A percentile compares a stretch with the other conserved stretches of the same genome.
These are phyloP conservation scores for Carlito syrichta DNA, from an alignment of 2,113 vertebrate genomes.

Conservation along the genomic window DNA sequence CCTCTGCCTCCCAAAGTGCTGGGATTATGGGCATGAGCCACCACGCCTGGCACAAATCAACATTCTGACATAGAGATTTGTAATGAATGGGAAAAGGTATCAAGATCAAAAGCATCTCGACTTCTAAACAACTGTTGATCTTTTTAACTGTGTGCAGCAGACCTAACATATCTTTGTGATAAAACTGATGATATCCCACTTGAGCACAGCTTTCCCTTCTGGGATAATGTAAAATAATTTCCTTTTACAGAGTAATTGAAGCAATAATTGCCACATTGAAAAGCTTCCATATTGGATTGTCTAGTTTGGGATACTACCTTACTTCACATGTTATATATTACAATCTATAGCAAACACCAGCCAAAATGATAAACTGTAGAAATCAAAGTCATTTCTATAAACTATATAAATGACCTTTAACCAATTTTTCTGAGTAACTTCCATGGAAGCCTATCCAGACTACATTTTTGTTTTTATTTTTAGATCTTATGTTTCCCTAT, in stretches of 20 bases:
- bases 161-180: background rate
- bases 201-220: background rate
- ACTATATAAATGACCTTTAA: constrained; percentile 5
- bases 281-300: background rate
- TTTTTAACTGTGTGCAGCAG: background rate
- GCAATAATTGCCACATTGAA: constrained; percentile 22
- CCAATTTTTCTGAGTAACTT: constrained; percentile 14
- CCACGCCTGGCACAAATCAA: too few species aligned
- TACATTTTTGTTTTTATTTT: constrained; percentile 28
- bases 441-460: background rate
- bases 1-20: too few species aligned
- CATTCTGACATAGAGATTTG: background rate
- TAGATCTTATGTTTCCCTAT: background rate
- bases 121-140: background rate
- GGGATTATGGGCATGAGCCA: too few species aligned
- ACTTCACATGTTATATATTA: background rate
- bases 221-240: constrained; percentile 25
- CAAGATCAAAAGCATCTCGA: background rate
- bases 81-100: background rate
- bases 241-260: constrained; percentile 46
- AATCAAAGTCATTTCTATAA: constrained; percentile 24
- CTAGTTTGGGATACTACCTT: constrained; percentile 6
- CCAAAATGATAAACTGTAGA: constrained; percentile 9
- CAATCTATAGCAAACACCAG: background rate
- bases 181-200: background rate